Percentiles rank a stretch among this genome's conserved stretches.
Evolutionary conservation across 2,113 vertebrate genomes (phyloP).

Genomic region (Pycnonotus jocosus): DNA sequence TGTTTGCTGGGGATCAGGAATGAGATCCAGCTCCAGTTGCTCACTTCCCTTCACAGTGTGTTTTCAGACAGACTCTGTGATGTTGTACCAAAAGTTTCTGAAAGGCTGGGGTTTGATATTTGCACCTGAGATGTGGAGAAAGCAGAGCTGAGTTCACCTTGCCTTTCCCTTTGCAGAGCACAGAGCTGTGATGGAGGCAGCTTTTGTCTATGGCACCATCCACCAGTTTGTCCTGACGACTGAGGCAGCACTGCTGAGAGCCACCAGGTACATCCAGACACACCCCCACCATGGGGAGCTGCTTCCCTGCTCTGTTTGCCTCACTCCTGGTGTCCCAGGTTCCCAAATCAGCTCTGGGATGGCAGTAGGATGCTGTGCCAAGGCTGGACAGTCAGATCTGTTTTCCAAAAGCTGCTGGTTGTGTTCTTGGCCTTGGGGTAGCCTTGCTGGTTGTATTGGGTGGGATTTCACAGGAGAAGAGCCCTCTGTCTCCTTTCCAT

Average conservation of each 20-base stretch:
- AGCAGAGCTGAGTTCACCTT: background rate
- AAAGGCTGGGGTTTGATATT: background rate
- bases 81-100: background rate
- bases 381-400: background rate
- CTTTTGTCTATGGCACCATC: slow-evolving; percentile 86
- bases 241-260: slow-evolving; percentile 78
- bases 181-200: slow-evolving; percentile 91
- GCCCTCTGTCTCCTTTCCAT: background rate
- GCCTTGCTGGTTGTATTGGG: background rate
- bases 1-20: background rate
- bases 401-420: background rate
- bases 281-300: background rate
- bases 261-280: slow-evolving; percentile 74
- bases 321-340: background rate
- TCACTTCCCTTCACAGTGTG: background rate
- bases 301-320: background rate
- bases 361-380: background rate
- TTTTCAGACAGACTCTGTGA: background rate
- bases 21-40: background rate
- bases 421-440: background rate
- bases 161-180: slow-evolving; percentile 76
- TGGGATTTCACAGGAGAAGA: background rate
- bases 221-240: slow-evolving; percentile 93
- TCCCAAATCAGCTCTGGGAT: background rate
- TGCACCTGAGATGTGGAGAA: background rate